Base-by-base conservation (phyloP, 2,888 invertebrate genomes). In the Melipona bicolor region DNA sequence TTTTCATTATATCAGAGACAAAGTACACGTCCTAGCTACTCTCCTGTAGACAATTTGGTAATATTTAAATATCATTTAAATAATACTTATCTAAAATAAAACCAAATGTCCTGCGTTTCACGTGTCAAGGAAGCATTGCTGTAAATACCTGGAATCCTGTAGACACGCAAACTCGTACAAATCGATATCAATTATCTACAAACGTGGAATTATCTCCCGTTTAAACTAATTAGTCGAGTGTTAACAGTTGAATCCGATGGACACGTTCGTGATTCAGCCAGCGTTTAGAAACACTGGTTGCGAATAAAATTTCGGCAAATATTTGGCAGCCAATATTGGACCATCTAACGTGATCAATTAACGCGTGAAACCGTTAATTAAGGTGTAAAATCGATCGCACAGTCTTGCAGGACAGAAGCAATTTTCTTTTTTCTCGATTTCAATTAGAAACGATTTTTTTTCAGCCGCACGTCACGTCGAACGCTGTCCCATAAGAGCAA, bases 241-340 rank as follows among this genome's bases (percentile, higher is more conserved):
- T 72, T 72, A 72, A 61, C 27, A 21, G 13, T 5, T n/a, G 6
- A 17, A 49, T 62, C 4, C 50, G 3, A 50, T 62, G 32, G 62
- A 62, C 32, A 49, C 43, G 43, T 43, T 43, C 43, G 43, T 43
- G 43, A 43, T 43, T 43, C 43, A 9, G 9, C 43, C 43, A 43
- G 43, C 43, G 43, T 11, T 11, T 43, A 43, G 43, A 9, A 43
- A 43, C 43, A 43, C 43, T 9, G 43, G 11, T 43, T 43, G 43
- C 43, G 43, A 43, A 43, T 43, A 21, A 62, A 50, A 72, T 52
- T 73, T 21, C 27, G 27, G 6, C 32, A 73, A 73, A 73, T 27
- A 6, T 73, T 73, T 62, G 21, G 27, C 13, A 27, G 27, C 4
- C 61, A 61, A 50, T 61, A 50, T 72, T 72, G 43, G 43, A 43